These are phyloP conservation scores for Ctenochaetus hawaiiensis DNA, from an alignment of 2,797 vertebrate genomes.

Conservation along the genomic window DNA sequence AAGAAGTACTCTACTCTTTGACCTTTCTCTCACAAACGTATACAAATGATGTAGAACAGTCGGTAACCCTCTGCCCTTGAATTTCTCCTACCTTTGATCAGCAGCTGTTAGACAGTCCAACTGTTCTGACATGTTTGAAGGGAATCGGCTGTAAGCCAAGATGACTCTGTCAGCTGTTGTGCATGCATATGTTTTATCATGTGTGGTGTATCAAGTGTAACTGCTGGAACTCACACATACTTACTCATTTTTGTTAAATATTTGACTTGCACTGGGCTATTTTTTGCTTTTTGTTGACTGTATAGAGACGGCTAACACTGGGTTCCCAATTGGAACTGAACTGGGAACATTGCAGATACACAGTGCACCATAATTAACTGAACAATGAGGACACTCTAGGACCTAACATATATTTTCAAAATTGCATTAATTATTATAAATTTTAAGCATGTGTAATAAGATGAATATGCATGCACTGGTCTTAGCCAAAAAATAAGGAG, in stretches of 20 bases:
- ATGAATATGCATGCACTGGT: background rate
- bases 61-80: slow-evolving; percentile 18
- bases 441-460: slow-evolving; percentile 6
- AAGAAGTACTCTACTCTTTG: slow-evolving; percentile 46
- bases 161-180: slow-evolving; percentile 3
- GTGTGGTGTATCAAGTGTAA: background rate
- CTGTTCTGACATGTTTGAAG: background rate
- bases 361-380: background rate
- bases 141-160: background rate
- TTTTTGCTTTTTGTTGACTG: background rate
- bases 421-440: background rate
- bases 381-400: background rate
- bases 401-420: too few relatives aligned
- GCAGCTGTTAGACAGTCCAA: slow-evolving; percentile 6
- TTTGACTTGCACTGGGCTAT: background rate
- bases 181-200: too few relatives aligned
- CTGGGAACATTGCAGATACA: background rate
- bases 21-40: slow-evolving; percentile 56
- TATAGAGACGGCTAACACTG: background rate
- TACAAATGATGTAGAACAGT: slow-evolving; percentile 12
- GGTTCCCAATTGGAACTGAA: background rate
- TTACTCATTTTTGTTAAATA: background rate
- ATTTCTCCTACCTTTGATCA: slow-evolving; percentile 30
- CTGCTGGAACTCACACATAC: background rate
- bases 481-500: slow-evolving; percentile 8